These are phyloP conservation scores for Sebastiscus tertius DNA, from an alignment of 2,797 vertebrate genomes.

Conservation along the genomic window DNA sequence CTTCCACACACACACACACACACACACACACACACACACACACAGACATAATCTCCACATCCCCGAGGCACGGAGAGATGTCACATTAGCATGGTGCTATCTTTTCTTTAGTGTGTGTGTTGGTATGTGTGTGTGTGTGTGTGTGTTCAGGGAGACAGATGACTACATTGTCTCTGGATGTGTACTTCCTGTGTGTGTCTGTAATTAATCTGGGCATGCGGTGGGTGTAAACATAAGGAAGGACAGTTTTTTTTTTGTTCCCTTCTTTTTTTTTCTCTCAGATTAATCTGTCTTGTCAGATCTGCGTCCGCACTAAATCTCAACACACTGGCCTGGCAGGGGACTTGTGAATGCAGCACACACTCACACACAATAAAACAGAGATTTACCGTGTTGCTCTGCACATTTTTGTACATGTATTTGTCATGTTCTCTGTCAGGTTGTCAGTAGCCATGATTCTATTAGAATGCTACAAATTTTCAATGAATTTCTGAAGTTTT, in stretches of 20 bases:
- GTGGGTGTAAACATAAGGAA: constrained; percentile 72
- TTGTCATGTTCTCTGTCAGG: not conserved
- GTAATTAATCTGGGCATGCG: constrained; percentile 75
- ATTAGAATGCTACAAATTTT: not conserved
- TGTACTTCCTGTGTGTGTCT: constrained; percentile 63
- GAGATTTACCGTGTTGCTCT: not conserved
- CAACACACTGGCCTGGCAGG: constrained; percentile 27
- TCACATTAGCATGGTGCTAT: constrained; percentile 59
- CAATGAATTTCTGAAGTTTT: not conserved
- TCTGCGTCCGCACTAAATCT: constrained; percentile 61
- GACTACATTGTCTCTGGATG: constrained; percentile 62
- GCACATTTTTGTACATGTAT: not conserved
- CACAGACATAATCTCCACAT: constrained; percentile 42
- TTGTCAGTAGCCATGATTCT: not conserved
- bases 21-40: not conserved
- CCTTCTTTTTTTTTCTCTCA: constrained; percentile 16
- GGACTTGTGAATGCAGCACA: not conserved
- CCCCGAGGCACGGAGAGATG: constrained; percentile 32
- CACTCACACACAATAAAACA: not conserved
- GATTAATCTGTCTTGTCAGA: constrained; percentile 75
- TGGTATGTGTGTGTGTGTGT: not conserved
- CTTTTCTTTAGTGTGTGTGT: constrained; percentile 16
- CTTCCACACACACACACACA: constrained; percentile 9
- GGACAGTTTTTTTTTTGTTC: constrained; percentile 39
- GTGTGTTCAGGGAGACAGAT: constrained; percentile 64